Conservation (phyloP, 2,113 vertebrate species). For the Aldabrachelys gigantea region DNA sequence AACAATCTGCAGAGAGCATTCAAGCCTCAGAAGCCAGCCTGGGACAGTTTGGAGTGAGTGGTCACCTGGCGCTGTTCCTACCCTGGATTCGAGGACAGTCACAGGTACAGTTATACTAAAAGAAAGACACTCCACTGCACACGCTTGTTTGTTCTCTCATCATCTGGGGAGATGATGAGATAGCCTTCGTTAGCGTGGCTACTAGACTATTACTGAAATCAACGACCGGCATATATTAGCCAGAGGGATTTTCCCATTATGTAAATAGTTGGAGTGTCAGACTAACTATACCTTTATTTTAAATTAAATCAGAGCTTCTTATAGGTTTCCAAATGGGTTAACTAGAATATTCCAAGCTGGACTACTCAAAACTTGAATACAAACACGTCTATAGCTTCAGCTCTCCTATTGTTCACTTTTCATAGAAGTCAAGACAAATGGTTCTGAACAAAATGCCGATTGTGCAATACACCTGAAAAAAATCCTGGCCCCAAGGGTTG, state of each 20-base stretch:
- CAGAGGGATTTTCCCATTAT: not conserved
- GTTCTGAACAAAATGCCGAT: not conserved
- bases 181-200: too few species aligned
- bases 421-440: not conserved
- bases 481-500: not conserved
- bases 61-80: too few species aligned
- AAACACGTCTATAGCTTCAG: not conserved
- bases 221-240: not conserved
- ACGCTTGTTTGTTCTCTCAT: too few species aligned
- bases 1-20: not conserved
- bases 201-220: not conserved
- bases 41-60: not conserved
- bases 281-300: not conserved
- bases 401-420: not conserved
- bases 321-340: not conserved
- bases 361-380: not conserved
- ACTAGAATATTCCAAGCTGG: not conserved
- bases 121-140: not conserved
- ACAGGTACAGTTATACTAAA: too few species aligned
- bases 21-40: not conserved
- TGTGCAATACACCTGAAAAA: not conserved
- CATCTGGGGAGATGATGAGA: not conserved
- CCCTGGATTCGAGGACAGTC: too few species aligned
- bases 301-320: not conserved
- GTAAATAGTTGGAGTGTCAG: not conserved